A percentile compares a stretch with the other conserved stretches of the same genome.
These are phyloP conservation scores for Cosmopolites sordidus DNA, from an alignment of 2,888 invertebrate species.

Conservation along the genomic window DNA sequence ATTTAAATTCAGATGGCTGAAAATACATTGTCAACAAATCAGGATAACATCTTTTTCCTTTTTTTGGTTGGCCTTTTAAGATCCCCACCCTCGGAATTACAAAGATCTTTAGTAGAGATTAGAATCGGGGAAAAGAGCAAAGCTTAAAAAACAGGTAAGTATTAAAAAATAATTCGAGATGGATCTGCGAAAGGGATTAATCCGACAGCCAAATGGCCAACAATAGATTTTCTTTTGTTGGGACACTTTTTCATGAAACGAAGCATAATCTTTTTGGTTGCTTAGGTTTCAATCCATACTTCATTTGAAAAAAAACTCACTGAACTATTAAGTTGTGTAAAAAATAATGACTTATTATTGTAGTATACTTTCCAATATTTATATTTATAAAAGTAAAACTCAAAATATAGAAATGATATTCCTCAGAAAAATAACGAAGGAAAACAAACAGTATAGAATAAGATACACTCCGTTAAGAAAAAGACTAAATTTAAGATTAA, in stretches of 20 bases:
- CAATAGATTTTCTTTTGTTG: constrained; percentile 5
- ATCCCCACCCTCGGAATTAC: constrained; percentile 9
- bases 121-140: constrained; percentile 15
- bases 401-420: too few species aligned
- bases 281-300: neutral
- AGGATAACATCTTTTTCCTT: constrained; percentile 7
- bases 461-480: too few species aligned
- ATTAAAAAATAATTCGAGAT: constrained; percentile 13
- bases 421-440: too few species aligned
- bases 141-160: constrained; percentile 19
- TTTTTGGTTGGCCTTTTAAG: constrained; percentile 11
- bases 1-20: neutral
- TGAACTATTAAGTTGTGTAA: too few species aligned
- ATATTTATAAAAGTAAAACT: too few species aligned
- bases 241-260: constrained; percentile 3
- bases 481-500: too few species aligned
- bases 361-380: too few species aligned
- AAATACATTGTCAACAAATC: constrained; percentile 16
- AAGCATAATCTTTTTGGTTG: neutral
- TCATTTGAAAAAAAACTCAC: neutral
- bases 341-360: too few species aligned
- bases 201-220: constrained; percentile 12
- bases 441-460: too few species aligned
- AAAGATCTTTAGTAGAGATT: constrained; percentile 14
- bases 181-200: constrained; percentile 17